A percentile compares a stretch with the other conserved stretches of the same genome.
Conservation (phyloP, 2,113 vertebrate species). For the Calidris pugnax region DNA sequence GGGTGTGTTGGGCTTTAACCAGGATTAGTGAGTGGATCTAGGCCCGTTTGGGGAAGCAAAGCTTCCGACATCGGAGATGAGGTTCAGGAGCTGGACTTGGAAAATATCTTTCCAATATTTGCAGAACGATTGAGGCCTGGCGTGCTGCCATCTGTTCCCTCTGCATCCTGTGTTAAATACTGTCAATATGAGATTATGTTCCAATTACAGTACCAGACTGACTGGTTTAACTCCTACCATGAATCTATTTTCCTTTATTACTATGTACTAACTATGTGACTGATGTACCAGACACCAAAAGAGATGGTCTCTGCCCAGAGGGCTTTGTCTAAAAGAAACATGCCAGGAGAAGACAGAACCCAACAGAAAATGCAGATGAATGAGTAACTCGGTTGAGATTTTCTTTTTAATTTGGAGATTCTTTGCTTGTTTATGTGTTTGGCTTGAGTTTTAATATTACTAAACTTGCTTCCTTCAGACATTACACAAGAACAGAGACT, state of each 20-base stretch:
- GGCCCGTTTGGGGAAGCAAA: not conserved
- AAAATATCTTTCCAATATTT: not conserved
- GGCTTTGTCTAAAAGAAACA: constrained; percentile 48
- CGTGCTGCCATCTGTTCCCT: not conserved
- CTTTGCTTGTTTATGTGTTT: constrained; percentile 28
- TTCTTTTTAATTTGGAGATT: constrained; percentile 24
- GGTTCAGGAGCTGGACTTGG: not conserved
- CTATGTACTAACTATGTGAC: constrained; percentile 34
- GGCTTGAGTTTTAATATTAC: constrained; percentile 38
- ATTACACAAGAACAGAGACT: constrained; percentile 43
- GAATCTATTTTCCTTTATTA: constrained; percentile 62
- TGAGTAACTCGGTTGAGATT: constrained; percentile 14
- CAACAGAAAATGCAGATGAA: constrained; percentile 45
- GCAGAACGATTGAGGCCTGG: not conserved
- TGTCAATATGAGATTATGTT: constrained; percentile 63
- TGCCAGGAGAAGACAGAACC: not conserved
- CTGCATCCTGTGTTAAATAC: constrained; percentile 24
- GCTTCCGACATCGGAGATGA: accelerated
- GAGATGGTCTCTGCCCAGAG: constrained; percentile 61
- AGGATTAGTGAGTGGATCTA: not conserved
- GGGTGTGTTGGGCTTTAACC: not conserved
- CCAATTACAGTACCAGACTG: constrained; percentile 58
- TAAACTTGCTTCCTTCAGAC: constrained; percentile 25
- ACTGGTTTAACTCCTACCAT: constrained; percentile 58
- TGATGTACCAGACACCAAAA: constrained; percentile 61